Evolutionary conservation across 2,797 vertebrate species (phyloP).

Genomic region (Capromys pilorides): DNA sequence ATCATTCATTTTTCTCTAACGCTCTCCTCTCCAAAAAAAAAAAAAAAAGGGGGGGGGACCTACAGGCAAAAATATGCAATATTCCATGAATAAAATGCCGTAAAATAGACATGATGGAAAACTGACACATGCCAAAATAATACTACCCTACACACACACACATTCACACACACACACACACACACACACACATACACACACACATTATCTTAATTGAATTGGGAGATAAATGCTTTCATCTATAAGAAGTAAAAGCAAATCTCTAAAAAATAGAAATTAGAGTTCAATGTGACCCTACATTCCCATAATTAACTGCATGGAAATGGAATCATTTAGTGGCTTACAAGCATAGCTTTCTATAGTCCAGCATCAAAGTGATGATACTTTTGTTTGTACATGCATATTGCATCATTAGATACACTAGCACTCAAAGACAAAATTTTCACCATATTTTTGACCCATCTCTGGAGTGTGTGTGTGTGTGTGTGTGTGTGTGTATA

Average conservation of each 20-base stretch:
- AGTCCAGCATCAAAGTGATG: conserved; percentile 79
- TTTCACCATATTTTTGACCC: conserved; percentile 82
- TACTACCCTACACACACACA: conserved; percentile 42
- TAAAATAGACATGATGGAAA: conserved; percentile 67
- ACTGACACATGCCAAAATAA: conserved; percentile 62
- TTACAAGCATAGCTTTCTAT: conserved; percentile 69
- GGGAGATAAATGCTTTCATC: conserved; percentile 76
- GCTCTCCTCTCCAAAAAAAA: conserved; percentile 72
- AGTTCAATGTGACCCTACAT: conserved; percentile 65
- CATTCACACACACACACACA: conserved; percentile 61
- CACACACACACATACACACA: conserved; percentile 71
- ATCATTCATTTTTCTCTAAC: conserved; percentile 68
- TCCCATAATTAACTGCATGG: conserved; percentile 77
- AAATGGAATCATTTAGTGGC: conserved; percentile 76
- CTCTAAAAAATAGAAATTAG: conserved; percentile 73
- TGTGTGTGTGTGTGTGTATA: background rate
- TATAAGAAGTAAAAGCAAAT: conserved; percentile 82
- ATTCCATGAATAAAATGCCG: conserved; percentile 66
- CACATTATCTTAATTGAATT: conserved; percentile 74
- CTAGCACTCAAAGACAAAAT: conserved; percentile 74
- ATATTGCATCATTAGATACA: conserved; percentile 78
- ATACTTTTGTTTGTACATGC: conserved; percentile 78
- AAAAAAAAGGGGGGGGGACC: conserved; percentile 39
- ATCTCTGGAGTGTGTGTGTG: conserved; percentile 72
- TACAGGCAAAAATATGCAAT: conserved; percentile 65